A percentile compares a stretch with the other conserved stretches of the same genome.
These are phyloP conservation scores for Chaetops frenatus DNA, from an alignment of 2,113 vertebrate species.

Conservation along the genomic window DNA sequence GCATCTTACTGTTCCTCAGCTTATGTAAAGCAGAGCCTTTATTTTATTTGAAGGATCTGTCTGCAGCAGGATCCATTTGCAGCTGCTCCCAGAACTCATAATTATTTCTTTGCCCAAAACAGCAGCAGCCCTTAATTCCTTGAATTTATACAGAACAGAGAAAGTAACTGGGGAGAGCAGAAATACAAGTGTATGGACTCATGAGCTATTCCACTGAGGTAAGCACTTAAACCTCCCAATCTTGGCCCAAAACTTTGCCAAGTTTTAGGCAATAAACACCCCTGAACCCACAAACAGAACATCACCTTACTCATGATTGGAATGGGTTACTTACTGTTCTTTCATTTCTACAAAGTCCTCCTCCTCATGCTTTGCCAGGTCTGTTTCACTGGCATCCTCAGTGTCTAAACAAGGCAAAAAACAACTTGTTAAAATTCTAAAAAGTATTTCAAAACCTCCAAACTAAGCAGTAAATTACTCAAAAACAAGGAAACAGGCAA, in stretches of 20 bases:
- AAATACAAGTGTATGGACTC: background rate
- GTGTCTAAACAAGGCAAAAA: constrained; percentile 77
- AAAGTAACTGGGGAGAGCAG: background rate
- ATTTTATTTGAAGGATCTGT: background rate
- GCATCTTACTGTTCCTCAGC: background rate
- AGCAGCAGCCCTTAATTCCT: background rate
- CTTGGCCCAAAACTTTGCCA: background rate
- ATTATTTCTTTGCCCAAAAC: background rate
- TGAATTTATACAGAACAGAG: background rate
- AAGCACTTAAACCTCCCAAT: background rate
- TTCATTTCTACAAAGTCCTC: constrained; percentile 98
- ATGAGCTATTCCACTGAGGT: background rate
- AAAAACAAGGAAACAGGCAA: background rate
- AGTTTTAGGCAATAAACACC: background rate
- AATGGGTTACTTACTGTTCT: constrained; percentile 85
- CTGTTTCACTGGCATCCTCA: constrained; percentile 97
- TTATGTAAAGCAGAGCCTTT: background rate
- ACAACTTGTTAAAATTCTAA: background rate
- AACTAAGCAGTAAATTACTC: background rate
- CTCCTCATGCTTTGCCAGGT: constrained; percentile 93
- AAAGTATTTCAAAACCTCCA: rapidly evolving
- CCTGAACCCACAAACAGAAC: background rate
- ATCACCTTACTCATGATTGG: background rate
- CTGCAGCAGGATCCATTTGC: background rate
- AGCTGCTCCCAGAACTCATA: background rate